Percentiles rank a stretch among this genome's conserved stretches.
Evolutionary conservation across 2,888 invertebrate species (phyloP).

Genomic region (Rhodophaea formosa): DNA sequence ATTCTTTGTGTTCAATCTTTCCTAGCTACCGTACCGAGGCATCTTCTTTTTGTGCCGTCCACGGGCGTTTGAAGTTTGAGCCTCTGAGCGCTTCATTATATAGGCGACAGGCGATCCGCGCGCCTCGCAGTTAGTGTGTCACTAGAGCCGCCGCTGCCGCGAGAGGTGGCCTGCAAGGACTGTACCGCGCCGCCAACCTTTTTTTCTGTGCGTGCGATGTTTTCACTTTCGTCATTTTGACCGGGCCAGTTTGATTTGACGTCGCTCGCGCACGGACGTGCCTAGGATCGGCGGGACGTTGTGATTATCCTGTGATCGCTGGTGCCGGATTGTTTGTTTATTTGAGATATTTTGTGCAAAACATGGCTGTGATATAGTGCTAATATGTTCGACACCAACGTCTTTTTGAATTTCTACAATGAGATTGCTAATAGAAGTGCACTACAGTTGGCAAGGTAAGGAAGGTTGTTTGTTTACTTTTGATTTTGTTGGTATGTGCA

Average conservation of each 20-base stretch:
- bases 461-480: conserved; percentile 71
- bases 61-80: conserved; percentile 70
- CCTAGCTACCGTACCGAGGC: conserved; percentile 74
- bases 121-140: conserved; percentile 78
- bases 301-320: conserved; percentile 76
- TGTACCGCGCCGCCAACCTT: conserved; percentile 73
- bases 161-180: conserved; percentile 79
- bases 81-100: conserved; percentile 75
- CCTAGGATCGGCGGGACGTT: conserved; percentile 63
- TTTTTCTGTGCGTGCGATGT: conserved; percentile 80
- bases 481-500: conserved; percentile 49
- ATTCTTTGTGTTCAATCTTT: conserved; percentile 76
- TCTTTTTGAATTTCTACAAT: conserved; percentile 78
- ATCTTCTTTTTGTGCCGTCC: conserved; percentile 77
- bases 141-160: conserved; percentile 75
- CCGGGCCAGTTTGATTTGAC: conserved; percentile 80
- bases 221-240: conserved; percentile 82
- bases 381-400: conserved; percentile 78
- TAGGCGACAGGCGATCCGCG: conserved; percentile 76
- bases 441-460: conserved; percentile 80
- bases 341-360: conserved; percentile 59
- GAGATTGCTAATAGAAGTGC: conserved; percentile 78
- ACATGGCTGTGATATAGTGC: conserved; percentile 79
- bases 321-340: conserved; percentile 74
- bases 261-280: conserved; percentile 80